Evolutionary conservation across 1,140 invertebrate species (phyloP), one percentile per base, ranked within the genome.

Genomic region (Aphidius gifuensis): DNA sequence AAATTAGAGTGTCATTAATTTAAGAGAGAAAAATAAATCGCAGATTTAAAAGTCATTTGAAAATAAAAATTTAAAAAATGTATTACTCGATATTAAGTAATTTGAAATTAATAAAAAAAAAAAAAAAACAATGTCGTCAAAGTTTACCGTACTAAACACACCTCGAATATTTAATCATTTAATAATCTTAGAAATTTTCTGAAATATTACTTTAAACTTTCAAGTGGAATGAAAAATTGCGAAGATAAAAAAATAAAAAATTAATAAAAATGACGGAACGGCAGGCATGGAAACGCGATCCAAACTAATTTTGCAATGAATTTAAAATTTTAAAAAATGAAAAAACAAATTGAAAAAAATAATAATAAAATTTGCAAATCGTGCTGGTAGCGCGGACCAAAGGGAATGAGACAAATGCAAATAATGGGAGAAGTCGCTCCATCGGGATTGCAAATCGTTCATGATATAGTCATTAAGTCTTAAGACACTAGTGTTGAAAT

Each of bases 341-440:
- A 51, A 51, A 51, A 4, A 38, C 7, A 53, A 53, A 53, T 11
- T 53, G 11, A 53, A 51, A 6, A 51, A 32, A 38, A 2, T 0
- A 16, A 11, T 55, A 45, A 57, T 45, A 44, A 55, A 55, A 43
- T 58, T 57, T 40, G 69, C 69, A 75, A 71, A 72, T 74, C 68
- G 75, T 77, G 76, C 76, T 78, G 74, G 76, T 77, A 77, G 74
- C 76, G 75, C 68, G 77, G 75, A 79, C 77, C 77, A 79, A 48
- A 68, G 53, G 23, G 23, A 32, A 32, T 32, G 46, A 64, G 58
- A 48, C 16, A 54, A 42, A 62, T 39, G 45, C 48, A 38, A 58
- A 64, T 5, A 43, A 61, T 58, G 49, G 57, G 38, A 62, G 58
- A 70, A 73, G 70, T 68, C 71, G 73, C 69, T 74, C 75, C 65